Conservation (phyloP, 1,140 invertebrate species). For the Papilio polytes region DNA sequence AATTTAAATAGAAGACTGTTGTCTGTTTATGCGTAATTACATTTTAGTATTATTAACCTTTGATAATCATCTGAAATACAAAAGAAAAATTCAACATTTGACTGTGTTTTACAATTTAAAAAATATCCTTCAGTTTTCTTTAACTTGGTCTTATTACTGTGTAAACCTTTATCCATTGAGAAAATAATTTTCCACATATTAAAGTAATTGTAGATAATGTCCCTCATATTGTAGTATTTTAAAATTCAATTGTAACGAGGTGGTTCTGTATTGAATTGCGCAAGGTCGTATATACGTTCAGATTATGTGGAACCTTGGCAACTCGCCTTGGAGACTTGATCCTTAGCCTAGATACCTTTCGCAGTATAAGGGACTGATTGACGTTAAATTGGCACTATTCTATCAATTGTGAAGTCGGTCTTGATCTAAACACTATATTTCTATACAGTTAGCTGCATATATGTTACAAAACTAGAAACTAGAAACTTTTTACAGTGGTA, state of each 20-base stretch:
- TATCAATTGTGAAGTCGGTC: background rate
- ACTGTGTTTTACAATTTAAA: background rate
- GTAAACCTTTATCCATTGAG: constrained; percentile 9
- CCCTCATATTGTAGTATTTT: background rate
- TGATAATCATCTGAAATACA: background rate
- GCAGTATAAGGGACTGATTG: constrained; percentile 23
- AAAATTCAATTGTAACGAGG: constrained; percentile 27
- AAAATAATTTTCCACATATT: constrained; percentile 15
- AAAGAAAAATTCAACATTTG: background rate
- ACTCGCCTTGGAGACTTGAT: constrained; percentile 39
- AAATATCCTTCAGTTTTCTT: background rate
- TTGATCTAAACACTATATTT: too few species aligned
- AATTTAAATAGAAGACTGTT: too few species aligned
- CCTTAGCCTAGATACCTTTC: constrained; percentile 29
- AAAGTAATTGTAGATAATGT: background rate
- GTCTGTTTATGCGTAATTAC: too few species aligned
- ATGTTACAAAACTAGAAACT: too few species aligned
- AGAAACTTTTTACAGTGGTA: too few species aligned
- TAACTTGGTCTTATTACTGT: background rate
- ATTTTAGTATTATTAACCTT: background rate
- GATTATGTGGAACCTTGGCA: constrained; percentile 44
- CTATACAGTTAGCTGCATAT: too few species aligned
- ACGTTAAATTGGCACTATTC: background rate
- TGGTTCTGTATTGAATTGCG: constrained; percentile 27
- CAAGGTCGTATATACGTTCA: constrained; percentile 31